A percentile compares a stretch with the other conserved stretches of the same genome.
These are phyloP conservation scores for Episyrphus balteatus DNA, from an alignment of 1,140 invertebrate species.

Conservation along the genomic window DNA sequence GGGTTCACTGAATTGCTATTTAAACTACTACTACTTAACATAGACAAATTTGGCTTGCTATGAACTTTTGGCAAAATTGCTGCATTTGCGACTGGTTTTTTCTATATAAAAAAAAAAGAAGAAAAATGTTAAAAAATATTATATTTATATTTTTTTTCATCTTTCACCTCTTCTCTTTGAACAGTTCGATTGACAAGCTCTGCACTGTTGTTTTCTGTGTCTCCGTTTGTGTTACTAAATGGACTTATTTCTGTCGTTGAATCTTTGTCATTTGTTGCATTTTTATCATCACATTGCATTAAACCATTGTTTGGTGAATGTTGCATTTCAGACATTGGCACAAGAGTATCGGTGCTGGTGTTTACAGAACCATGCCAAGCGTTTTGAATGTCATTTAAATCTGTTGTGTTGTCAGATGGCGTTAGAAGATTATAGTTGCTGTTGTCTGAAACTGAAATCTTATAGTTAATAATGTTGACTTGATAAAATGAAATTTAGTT, in stretches of 20 bases:
- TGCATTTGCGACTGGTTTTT: slow-evolving; percentile 19
- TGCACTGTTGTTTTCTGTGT: too few relatives aligned
- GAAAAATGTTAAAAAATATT: slow-evolving; percentile 4
- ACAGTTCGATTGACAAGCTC: too few relatives aligned
- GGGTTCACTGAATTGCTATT: background rate
- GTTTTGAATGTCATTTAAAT: slow-evolving; percentile 6
- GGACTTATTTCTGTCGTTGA: too few relatives aligned
- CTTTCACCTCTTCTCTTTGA: background rate
- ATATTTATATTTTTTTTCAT: background rate
- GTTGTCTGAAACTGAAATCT: background rate
- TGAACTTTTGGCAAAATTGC: slow-evolving; percentile 25
- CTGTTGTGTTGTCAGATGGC: too few relatives aligned
- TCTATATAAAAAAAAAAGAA: slow-evolving; percentile 7
- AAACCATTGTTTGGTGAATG: too few relatives aligned
- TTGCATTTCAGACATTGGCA: slow-evolving; percentile 13
- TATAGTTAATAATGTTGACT: background rate
- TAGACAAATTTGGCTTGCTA: slow-evolving; percentile 8
- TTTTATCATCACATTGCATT: too few relatives aligned
- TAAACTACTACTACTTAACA: background rate
- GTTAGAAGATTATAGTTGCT: too few relatives aligned
- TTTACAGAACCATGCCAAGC: slow-evolving; percentile 29
- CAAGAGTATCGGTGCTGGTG: slow-evolving; percentile 40
- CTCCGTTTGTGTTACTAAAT: too few relatives aligned
- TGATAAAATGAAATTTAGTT: too few relatives aligned
- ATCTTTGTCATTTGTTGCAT: too few relatives aligned